Conservation (phyloP, 2,888 invertebrate species). For the Biston stratarius region DNA sequence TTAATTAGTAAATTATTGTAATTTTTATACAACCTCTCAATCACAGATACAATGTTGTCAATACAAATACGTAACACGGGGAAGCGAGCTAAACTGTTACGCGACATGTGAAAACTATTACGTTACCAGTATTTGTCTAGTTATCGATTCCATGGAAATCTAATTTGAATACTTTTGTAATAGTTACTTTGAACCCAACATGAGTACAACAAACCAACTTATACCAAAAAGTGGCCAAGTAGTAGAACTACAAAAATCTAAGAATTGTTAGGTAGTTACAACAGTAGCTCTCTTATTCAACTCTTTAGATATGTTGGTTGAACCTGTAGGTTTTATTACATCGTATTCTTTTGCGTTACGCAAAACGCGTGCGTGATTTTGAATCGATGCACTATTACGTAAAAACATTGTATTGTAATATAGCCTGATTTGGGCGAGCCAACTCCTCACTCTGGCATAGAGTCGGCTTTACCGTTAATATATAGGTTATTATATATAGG, state of each 20-base stretch:
- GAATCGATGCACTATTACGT: slow-evolving; percentile 29
- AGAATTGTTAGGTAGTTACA: background rate
- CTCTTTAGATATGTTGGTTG: background rate
- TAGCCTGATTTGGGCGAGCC: slow-evolving; percentile 12
- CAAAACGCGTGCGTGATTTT: slow-evolving; percentile 29
- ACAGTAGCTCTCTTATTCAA: background rate
- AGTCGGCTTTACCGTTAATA: slow-evolving; percentile 27
- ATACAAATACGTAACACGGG: slow-evolving; percentile 34
- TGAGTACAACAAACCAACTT: background rate
- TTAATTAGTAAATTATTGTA: too few species aligned
- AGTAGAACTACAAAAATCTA: background rate
- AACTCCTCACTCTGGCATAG: slow-evolving; percentile 6
- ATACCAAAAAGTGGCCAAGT: background rate
- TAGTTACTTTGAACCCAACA: slow-evolving; percentile 13
- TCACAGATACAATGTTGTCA: slow-evolving; percentile 23
- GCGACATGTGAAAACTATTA: slow-evolving; percentile 39
- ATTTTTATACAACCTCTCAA: background rate
- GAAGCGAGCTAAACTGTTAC: slow-evolving; percentile 42
- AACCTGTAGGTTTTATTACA: slow-evolving; percentile 11
- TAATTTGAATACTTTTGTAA: slow-evolving; percentile 40
- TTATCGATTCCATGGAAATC: slow-evolving; percentile 36
- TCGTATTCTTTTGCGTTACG: slow-evolving; percentile 26
- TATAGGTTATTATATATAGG: slow-evolving; percentile 31
- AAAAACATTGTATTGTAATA: slow-evolving; percentile 24
- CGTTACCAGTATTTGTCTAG: slow-evolving; percentile 24